Percentiles rank a stretch among this genome's conserved stretches.
Conservation (phyloP, 92 coral and sea anemone species). For the Muricea muricata region DNA sequence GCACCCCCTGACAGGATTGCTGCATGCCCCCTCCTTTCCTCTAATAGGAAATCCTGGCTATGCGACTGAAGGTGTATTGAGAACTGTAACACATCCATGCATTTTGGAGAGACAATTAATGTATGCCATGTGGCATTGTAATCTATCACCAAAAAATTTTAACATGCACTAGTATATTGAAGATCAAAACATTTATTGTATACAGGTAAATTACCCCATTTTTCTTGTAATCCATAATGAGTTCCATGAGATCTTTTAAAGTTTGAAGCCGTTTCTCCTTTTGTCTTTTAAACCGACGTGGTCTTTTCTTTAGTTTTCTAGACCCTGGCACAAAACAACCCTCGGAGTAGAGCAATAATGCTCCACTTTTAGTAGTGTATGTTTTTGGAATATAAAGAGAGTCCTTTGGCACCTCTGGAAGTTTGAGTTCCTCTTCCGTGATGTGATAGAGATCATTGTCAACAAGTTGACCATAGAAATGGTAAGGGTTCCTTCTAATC, state of each 20-base stretch:
- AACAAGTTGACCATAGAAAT: conserved; percentile 1
- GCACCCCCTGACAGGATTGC: too few relatives aligned
- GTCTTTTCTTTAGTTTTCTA: conserved; percentile 77
- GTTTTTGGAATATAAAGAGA: conserved; percentile 72
- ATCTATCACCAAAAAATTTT: too few relatives aligned
- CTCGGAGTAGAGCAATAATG: conserved; percentile 88
- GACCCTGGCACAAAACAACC: conserved; percentile 90
- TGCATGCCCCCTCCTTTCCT: too few relatives aligned
- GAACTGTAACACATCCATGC: too few relatives aligned
- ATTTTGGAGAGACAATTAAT: too few relatives aligned
- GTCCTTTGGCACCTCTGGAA: conserved; percentile 68
- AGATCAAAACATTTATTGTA: too few relatives aligned
- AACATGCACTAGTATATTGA: too few relatives aligned
- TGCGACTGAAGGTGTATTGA: too few relatives aligned
- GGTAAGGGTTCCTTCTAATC: neutral
- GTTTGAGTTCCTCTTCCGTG: conserved; percentile 40
- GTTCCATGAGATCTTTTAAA: conserved; percentile 79
- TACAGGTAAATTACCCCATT: conserved; percentile 77
- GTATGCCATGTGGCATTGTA: too few relatives aligned
- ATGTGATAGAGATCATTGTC: conserved; percentile 42
- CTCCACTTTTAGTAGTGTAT: conserved; percentile 90
- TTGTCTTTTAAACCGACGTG: conserved; percentile 52
- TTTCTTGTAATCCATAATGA: conserved; percentile 81
- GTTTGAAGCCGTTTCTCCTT: conserved; percentile 76
- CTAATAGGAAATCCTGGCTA: too few relatives aligned